phyloP scores from a whole-genome alignment of 2,888 invertebrate genomes.

The Nomada ruficornis region DNA sequence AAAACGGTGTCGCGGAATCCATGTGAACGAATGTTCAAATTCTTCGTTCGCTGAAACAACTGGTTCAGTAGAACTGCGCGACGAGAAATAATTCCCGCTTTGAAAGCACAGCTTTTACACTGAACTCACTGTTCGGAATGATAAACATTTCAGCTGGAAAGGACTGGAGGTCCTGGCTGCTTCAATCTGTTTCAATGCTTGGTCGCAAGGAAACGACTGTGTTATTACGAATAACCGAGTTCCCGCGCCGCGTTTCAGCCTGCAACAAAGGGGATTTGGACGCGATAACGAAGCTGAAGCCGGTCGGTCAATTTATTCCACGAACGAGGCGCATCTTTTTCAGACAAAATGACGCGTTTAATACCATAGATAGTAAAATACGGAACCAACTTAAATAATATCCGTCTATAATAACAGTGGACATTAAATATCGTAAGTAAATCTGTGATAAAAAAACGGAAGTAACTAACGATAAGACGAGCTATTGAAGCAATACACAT shows the following conservation, averaged over 20 bases:
- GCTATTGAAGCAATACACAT: not conserved
- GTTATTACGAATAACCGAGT: slow-evolving; percentile 40
- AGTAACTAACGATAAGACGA: too few species aligned
- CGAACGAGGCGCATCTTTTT: slow-evolving; percentile 9
- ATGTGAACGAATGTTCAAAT: too few species aligned
- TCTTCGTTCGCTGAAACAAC: too few species aligned
- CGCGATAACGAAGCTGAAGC: slow-evolving; percentile 40
- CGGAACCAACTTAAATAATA: slow-evolving; percentile 1
- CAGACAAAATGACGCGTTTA: slow-evolving; percentile 47
- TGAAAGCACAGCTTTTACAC: not conserved
- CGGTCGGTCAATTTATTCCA: slow-evolving; percentile 29
- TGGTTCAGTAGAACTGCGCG: not conserved
- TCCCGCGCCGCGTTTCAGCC: slow-evolving; percentile 21
- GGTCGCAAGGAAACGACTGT: slow-evolving; percentile 5
- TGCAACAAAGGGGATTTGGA: slow-evolving; percentile 41
- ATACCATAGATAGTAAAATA: slow-evolving; percentile 40
- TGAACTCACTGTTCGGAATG: slow-evolving; percentile 4
- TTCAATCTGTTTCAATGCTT: slow-evolving; percentile 37
- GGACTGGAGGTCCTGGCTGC: slow-evolving; percentile 25
- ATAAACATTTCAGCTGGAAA: not conserved
- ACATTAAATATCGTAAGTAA: not conserved
- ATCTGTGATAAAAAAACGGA: too few species aligned
- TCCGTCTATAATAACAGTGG: not conserved
- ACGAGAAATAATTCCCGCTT: not conserved
- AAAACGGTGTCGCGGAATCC: too few species aligned